Evolutionary conservation across 2,113 vertebrate genomes (phyloP), one percentile per base, ranked within the genome.

Genomic region (Rhinopomastus cyanomelas): DNA sequence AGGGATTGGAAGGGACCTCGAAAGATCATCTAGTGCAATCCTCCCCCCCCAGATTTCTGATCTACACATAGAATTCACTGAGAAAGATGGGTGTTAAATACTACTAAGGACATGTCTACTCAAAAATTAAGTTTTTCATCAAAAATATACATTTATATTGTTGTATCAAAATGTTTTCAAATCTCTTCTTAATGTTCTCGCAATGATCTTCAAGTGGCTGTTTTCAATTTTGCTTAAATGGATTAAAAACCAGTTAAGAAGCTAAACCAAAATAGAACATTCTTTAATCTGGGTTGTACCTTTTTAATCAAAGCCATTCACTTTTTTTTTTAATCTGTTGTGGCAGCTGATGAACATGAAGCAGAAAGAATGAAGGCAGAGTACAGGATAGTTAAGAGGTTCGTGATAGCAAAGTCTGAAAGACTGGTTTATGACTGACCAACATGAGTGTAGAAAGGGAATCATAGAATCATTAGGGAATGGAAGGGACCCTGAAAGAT

Each of bases 151-250:
- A 32, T 55, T 93, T 69, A 69, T 59, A 57, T 37, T 61, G 37
- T 72, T 37, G 34, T 52, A 71, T 20, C 72, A 21, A 89, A 85
- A n/a, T 56, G 18, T 85, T 72, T 85, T 64, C 26, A 61, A 57
- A 15, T 75, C 52, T 23, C 9, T 51, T 67, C 81, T 72, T 92
- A 69, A 73, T 68, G 30, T 57, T 65, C 52, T 73, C 61, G 27
- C 39, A 81, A 13, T 81, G 61, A 78, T 85, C 56, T 71, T 51
- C 36, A 71, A 78, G 52, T n/a, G 25, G 5, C 68, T 88, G 67
- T 13, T 95, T 83, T 78, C 42, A 86, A 66, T 92, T 93, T 88
- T 86, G 32, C 56, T 74, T 66, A 77, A 62, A 71, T 6, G 74
- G 22, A 66, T 71, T 74, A 62, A 77, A 64, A 86, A 36, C 16